Evolutionary conservation across 2,797 vertebrate genomes (phyloP), one percentile per base, ranked within the genome.

Genomic region (Crypturellus tataupa): DNA sequence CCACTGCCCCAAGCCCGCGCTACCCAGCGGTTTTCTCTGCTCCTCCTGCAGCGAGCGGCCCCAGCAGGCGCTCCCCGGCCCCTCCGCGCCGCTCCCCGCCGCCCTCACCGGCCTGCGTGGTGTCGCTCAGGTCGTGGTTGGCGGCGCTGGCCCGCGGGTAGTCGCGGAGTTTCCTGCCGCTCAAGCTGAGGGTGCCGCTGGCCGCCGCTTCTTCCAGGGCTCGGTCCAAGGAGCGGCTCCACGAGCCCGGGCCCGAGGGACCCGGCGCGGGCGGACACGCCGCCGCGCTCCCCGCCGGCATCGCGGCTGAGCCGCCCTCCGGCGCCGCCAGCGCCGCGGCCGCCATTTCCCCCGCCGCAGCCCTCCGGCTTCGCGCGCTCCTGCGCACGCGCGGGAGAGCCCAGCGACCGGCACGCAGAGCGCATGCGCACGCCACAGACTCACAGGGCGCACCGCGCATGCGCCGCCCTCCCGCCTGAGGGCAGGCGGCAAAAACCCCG

Each of bases 91-190:
- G 33, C 35, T 3, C 62, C 14, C 12, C 25, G 15, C 53, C 29
- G 53, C 53, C 68, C 99, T 98, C 97, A 99, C 99, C 99, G 93
- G 99, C 98, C 96, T 98, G 98, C 76, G 98, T 99, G 93, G 99
- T 99, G 98, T 99, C 99, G 94, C 98, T 99, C 80, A 99, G 98
- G 98, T 99, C 99, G 98, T 99, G 99, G 98, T 97, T 98, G 95
- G 98, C 98, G 93, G 99, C 99, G 92, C 95, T 97, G 98, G 98
- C 98, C 96, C 99, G 98, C 96, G 99, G 99, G 89, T 99, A 99
- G 98, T 99, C 99, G 97, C 99, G 98, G 96, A 99, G 98, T 95
- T 99, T 99, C 98, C 99, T 98, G 98, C 99, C 99, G 98, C 99
- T 99, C 90, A 99, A 97, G 96, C 98, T 99, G 62, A 99, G 98